Base-by-base conservation (phyloP, 2,888 invertebrate genomes). In the Tethea ocularis region DNA sequence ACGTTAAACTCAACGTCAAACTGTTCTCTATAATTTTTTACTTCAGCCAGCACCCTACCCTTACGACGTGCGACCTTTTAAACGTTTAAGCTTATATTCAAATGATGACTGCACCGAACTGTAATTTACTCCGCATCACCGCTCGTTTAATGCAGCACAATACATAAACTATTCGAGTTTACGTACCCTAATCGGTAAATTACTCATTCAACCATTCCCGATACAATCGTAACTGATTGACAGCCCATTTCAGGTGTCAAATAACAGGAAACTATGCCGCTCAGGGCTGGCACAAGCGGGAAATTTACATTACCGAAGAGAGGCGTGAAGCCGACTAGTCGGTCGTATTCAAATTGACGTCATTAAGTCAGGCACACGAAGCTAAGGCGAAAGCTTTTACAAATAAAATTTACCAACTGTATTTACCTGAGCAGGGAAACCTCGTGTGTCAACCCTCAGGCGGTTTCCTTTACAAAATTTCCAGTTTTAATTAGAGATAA, bases 281-380 rank as follows among this genome's bases (percentile, higher is more conserved):
- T 79, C 74, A 76, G 73, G 70, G 75, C 71, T 70, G 75, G 62
- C 75, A 66, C 73, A 64, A 77, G 66, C 74, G 69, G 81, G 83
- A 83, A 85, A 88, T 88, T 84, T 84, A 75, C 82, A 80, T 84
- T 78, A 80, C 76, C 79, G 72, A 62, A 29, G 71, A 76, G 72
- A 76, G 74, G 76, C 77, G 80, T 67, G 77, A 79, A 76, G 73
- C 75, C 75, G 78, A 77, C 81, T 79, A 78, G 80, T 74, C 76
- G 75, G 77, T 75, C 78, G 78, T 81, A 86, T 87, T 86, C 83
- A 87, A 89, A 89, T 87, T 85, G 83, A 82, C 75, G 80, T 80
- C 79, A 86, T 88, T 88, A 88, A 83, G 76, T 76, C 75, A 70
- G 74, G 78, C 67, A 73, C 78, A 80, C 75, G 70, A 62, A 61